Base-by-base conservation (phyloP, 2,888 invertebrate genomes). In the Cosmorhoe ocellata region DNA sequence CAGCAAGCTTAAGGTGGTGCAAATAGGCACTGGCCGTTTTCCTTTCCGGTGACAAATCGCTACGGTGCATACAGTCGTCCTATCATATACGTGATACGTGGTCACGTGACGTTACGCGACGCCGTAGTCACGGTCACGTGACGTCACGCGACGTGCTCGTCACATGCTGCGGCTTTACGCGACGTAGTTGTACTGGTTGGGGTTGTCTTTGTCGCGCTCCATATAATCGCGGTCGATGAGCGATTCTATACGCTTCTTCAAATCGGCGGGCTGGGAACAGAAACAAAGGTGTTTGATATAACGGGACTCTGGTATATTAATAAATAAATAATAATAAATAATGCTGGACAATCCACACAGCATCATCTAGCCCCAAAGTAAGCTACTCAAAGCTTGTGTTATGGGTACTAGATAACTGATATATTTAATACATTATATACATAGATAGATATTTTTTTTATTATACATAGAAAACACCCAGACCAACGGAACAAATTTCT, bases 221-320 rank as follows among this genome's bases (percentile, higher is more conserved):
- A 99, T 98, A 87, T 99, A 99, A 87, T 99, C 99, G 72, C 99
- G 93, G 83, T 99, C 99, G 77, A 99, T 99, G 46, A 99, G 92
- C 41, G 99, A 99, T 82, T 99, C 99, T 71, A 99, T 99, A 64
- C 99, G 94, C 80, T 99, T 99, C 91, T 99, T 99, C 75, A 99
- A 92, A 91, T 99, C 99, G 56, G 97, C 95, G 63, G 99, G 98
- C 98, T 98, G 92, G 2, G 18, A 18, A 18, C 2, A 18, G 18
- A 18, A 18, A 18, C 4, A 18, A 18, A 18, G 4, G 18, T 3
- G 2, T 4, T 3, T 18, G n/a, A n/a, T n/a, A n/a, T n/a, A n/a
- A n/a, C n/a, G n/a, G n/a, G n/a, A n/a, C n/a, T n/a, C n/a, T n/a
- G n/a, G n/a, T n/a, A n/a, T n/a, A n/a, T n/a, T n/a, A n/a, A n/a